These are phyloP conservation scores for Gadus macrocephalus DNA, from an alignment of 2,113 vertebrate species.

Conservation along the genomic window DNA sequence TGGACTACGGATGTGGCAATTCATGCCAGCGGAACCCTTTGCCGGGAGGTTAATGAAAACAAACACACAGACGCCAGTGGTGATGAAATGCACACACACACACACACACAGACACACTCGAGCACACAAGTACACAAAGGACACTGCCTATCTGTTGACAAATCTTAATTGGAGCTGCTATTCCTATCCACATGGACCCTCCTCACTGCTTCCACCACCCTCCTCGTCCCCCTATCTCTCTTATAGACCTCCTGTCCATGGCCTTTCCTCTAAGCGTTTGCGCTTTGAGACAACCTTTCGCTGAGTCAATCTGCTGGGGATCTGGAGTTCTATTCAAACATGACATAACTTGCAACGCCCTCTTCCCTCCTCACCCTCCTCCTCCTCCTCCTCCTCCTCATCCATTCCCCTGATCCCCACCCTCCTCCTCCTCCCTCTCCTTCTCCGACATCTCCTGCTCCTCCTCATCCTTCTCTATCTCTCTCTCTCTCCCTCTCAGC, in stretches of 20 bases:
- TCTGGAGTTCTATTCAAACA: constrained; percentile 53
- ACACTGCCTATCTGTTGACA: constrained; percentile 53
- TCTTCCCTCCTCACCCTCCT: constrained; percentile 44
- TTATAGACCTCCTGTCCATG: not conserved
- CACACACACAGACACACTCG: constrained; percentile 2
- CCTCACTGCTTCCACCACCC: constrained; percentile 28
- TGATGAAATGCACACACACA: constrained; percentile 1
- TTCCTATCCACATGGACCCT: constrained; percentile 36
- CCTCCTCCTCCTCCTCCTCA: constrained; percentile 6
- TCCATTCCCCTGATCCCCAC: not conserved
- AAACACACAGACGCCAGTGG: constrained; percentile 6
- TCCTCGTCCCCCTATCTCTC: constrained; percentile 33
- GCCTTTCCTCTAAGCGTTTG: constrained; percentile 46
- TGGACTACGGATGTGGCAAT: too few relatives aligned
- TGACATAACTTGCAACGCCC: constrained; percentile 53
- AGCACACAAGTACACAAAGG: constrained; percentile 7
- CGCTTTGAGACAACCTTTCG: constrained; percentile 44
- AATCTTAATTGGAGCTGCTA: constrained; percentile 67
- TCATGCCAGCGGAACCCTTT: too few relatives aligned
- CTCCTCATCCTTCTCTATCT: not conserved
- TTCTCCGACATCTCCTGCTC: not conserved
- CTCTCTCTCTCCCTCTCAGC: not conserved
- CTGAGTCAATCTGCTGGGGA: constrained; percentile 44
- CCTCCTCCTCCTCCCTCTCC: not conserved
- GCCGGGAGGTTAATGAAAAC: not conserved